Base-by-base conservation (phyloP, 2,113 vertebrate genomes). In the Macroglossus sobrinus region DNA sequence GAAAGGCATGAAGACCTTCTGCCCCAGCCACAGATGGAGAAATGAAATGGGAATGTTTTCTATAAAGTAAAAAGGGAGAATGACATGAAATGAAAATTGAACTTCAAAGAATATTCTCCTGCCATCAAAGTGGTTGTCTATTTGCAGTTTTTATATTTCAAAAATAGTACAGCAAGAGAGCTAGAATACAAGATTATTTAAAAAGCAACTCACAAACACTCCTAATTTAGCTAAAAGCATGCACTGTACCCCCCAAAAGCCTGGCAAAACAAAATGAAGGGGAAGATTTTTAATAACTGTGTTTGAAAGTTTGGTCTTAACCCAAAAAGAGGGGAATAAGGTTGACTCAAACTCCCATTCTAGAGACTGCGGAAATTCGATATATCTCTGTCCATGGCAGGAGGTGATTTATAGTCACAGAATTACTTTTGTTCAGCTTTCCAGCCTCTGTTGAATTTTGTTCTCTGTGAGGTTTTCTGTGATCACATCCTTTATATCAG, bases 141-240 rank as follows among this genome's bases (percentile, higher is more conserved):
- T 59, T 55, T 80, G 53, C 55, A 93, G 59, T 92, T 84, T 82
- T 84, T 92, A 57, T 47, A 86, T 80, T 87, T 87, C 55, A 59
- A 96, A 96, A 89, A 95, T 38, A 50, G 15, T 10, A 87, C 13
- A 40, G 66, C 64, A 94, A 92, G 55, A 68, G 43, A 92, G 21
- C 9, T 1, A 92, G 30, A 82, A 72, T 55, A 35, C 3, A 76
- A 45, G 4, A 22, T 35, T 91, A 89, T 78, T 63, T n/a, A 15
- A 43, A 64, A 81, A 84, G 45, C 47, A 84, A 84, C 18, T 85
- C 78, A 87, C 40, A 92, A 90, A 90, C 35, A 91, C 21, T 50
- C 38, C 63, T 95, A 55, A 75, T 50, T 81, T 26, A 69, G 33
- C 38, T 87, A 91, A 94, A 96, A 72, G 24, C 57, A 63, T 90